Percentiles rank a stretch among this genome's conserved stretches.
phyloP scores from a whole-genome alignment of 2,888 invertebrate species.

The Dryobota labecula region DNA sequence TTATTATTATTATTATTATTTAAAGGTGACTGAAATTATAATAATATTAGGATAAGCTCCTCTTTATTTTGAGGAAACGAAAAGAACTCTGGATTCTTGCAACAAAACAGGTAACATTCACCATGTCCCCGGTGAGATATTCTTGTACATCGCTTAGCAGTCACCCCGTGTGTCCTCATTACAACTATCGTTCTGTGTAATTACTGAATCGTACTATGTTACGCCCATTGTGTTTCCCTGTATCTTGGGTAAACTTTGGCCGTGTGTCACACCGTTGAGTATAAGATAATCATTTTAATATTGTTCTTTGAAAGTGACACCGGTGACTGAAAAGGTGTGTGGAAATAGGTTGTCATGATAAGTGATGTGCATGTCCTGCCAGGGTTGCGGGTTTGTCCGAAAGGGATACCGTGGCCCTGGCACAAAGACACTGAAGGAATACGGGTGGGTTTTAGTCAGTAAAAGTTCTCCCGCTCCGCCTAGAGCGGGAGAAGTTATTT shows the following conservation, averaged over 20 bases:
- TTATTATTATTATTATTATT: too few relatives aligned
- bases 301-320: too few relatives aligned
- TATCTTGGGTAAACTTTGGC: slow-evolving; percentile 74
- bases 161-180: slow-evolving; percentile 73
- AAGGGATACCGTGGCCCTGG: too few relatives aligned
- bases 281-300: not conserved
- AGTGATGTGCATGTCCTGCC: too few relatives aligned
- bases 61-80: not conserved
- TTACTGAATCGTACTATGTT: slow-evolving; percentile 72
- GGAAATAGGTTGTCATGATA: too few relatives aligned
- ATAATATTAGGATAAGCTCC: not conserved
- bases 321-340: too few relatives aligned
- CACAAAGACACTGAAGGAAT: too few relatives aligned
- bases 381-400: too few relatives aligned
- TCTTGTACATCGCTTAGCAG: slow-evolving; percentile 68
- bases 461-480: too few relatives aligned
- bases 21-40: too few relatives aligned
- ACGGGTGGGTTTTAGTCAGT: too few relatives aligned
- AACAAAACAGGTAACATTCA: slow-evolving; percentile 16
- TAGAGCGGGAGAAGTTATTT: too few relatives aligned
- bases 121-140: not conserved
- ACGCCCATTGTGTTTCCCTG: slow-evolving; percentile 72
- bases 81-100: not conserved
- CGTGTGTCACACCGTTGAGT: slow-evolving; percentile 63
- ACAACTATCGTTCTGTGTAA: slow-evolving; percentile 77